Evolutionary conservation across 2,888 invertebrate species (phyloP), one percentile per base, ranked within the genome.

Genomic region (Schrankia costaestrigalis): DNA sequence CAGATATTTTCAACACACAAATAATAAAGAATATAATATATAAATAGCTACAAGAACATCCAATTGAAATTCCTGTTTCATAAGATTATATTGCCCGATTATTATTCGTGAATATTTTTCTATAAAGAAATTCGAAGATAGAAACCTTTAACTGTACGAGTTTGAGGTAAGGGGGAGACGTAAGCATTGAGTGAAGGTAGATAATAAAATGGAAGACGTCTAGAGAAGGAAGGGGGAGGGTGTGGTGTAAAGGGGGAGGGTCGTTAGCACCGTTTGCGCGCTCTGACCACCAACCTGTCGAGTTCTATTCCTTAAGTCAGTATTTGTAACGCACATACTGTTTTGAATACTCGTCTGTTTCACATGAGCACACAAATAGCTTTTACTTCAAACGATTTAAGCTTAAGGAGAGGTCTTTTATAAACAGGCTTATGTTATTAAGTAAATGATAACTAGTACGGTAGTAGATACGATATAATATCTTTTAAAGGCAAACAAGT

Each of bases 211-310:
- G 35, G 40, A 31, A 30, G 31, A 29, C 15, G 37, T 40, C 14
- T 37, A 17, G 35, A 19, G 31, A 15, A 17, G 28, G 47, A 19
- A 29, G 30, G 2, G 22, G 1, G 10, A 9, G 11, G 12, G 24
- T 11, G 15, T 2, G 11, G 1, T 3, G 17, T 17, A 11, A 6
- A n/a, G 4, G 24, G 22, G 33, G 31, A 24, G 37, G 51, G 39
- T 48, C 52, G 51, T 57, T 52, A 52, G 41, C 41, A 44, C 37
- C 46, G 40, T 49, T 43, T 47, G 44, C 31, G 41, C 31, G 41
- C 46, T 41, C 51, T 40, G 45, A 41, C 41, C 41, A 39, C 33
- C 9, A 8, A 35, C 50, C n/a, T n/a, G n/a, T n/a, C n/a, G n/a
- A n/a, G n/a, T n/a, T n/a, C n/a, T n/a, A n/a, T n/a, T n/a, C n/a